These are phyloP conservation scores for Eulemur rufifrons DNA, from an alignment of 2,113 vertebrate genomes.

Conservation along the genomic window DNA sequence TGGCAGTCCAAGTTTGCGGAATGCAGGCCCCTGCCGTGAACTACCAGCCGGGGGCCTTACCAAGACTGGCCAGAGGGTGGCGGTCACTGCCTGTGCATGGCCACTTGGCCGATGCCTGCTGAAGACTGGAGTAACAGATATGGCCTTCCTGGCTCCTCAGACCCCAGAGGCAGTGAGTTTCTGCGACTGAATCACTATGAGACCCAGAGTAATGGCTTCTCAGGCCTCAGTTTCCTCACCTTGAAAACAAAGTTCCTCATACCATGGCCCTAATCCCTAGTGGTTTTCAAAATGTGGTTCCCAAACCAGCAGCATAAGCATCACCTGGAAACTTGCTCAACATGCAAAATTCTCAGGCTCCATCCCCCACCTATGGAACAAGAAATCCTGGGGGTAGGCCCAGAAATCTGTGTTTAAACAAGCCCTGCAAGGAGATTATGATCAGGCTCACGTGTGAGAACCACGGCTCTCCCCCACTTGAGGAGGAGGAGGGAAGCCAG, in stretches of 20 bases:
- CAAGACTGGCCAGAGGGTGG: slow-evolving; percentile 29
- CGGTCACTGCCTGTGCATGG: not conserved
- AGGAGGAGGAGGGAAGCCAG: not conserved
- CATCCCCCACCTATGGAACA: not conserved
- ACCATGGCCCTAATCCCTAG: not conserved
- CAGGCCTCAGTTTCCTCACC: not conserved
- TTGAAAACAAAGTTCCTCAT: not conserved
- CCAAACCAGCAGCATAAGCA: not conserved
- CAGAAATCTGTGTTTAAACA: not conserved
- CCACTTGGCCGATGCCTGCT: accelerated
- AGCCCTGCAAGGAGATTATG: not conserved
- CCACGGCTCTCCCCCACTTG: not conserved
- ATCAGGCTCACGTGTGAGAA: not conserved
- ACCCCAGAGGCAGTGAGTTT: not conserved
- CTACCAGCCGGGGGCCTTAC: not conserved
- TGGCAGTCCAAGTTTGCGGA: not conserved
- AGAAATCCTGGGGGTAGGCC: not conserved
- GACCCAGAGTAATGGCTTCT: not conserved
- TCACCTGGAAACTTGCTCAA: not conserved
- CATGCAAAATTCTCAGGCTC: not conserved
- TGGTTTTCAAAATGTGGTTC: not conserved
- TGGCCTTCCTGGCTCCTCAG: not conserved
- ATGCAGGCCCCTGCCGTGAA: not conserved
- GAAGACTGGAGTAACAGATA: accelerated
- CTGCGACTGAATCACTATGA: not conserved